Evolutionary conservation across 1,140 invertebrate species (phyloP), one percentile per base, ranked within the genome.

Genomic region (Luehdorfia chinensis): DNA sequence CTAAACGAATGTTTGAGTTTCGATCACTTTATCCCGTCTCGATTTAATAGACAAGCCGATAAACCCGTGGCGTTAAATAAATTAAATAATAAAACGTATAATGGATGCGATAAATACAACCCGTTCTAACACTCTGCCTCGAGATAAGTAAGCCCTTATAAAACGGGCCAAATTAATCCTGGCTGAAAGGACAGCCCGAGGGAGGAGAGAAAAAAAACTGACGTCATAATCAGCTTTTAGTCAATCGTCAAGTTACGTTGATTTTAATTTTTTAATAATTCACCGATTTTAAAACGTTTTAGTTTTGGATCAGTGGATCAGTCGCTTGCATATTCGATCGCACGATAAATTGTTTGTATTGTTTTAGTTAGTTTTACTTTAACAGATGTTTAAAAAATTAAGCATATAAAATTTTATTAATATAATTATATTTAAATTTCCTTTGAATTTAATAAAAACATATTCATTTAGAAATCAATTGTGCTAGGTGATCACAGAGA

Each of bases 61-160:
- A 83, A 84, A 67, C 59, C 57, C 63, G 56, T 66, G 69, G 77
- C 70, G 76, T 83, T 83, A 83, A 84, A 85, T 84, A 85, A 85
- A 85, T 85, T 85, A 84, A 85, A 85, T 84, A 85, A 85, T 85
- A 85, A 85, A 86, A 84, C 67, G 71, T 75, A 84, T 86, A 86
- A 86, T 86, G 77, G 77, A 48, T 44, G 50, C 76, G 77, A 85
- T 85, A 85, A 85, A 85, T 79, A 84, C 75, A 77, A 83, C 78
- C 65, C 69, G 76, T 73, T 75, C 65, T 66, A 75, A 76, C 73
- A 71, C 74, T 72, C 61, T 39, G 54, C 41, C 56, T 49, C 63
- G 70, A 81, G 81, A 85, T 85, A 84, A 83, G 67, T 78, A 78
- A 81, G 69, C 77, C 71, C 71, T 81, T 85, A 81, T 81, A 81